Evolutionary conservation across 2,888 invertebrate genomes (phyloP), one percentile per base, ranked within the genome.

Genomic region (Argyresthia goedartella): DNA sequence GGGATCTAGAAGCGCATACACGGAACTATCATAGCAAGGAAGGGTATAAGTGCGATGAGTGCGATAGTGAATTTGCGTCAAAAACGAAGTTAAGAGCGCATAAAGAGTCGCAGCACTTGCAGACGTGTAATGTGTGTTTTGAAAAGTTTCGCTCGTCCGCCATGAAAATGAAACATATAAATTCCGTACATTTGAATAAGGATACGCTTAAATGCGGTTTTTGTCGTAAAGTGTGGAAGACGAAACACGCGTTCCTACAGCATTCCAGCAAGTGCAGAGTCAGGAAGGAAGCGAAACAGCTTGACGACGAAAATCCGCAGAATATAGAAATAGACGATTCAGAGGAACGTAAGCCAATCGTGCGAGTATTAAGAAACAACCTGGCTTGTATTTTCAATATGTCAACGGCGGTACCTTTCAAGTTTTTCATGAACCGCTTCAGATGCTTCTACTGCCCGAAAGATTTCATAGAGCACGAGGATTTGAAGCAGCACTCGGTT

Each of bases 371-470:
- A 34, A 65, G 79, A 35, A 65, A 60, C 15, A 71, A 70, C 48
- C 65, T 84, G 14, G 73, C 76, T 0, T 70, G 66, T 16, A 66
- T 84, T 69, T 49, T 67, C 1, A 65, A 64, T 49, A 62, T 62
- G 59, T 62, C 64, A 0, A 71, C 66, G 1, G 68, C 64, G 0
- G 50, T 69, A 16, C 73, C 71, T 1, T 74, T 74, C 33, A 68
- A 67, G n/a, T 69, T 62, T 51, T 64, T 61, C 55, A 67, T 75
- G 65, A 75, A 69, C 53, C 70, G 67, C 50, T 80, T 82, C 49
- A 59, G 77, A 34, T 85, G 84, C 56, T 85, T 82, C 51, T 85
- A 79, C 54, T 85, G 85, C 54, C 60, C 79, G 0, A 71, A 72
- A 64, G 74, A 80, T 44, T 85, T 79, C 48, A 59, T 56, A 0